phyloP scores from a whole-genome alignment of 2,888 invertebrate species.

The Amphipoea lucens region DNA sequence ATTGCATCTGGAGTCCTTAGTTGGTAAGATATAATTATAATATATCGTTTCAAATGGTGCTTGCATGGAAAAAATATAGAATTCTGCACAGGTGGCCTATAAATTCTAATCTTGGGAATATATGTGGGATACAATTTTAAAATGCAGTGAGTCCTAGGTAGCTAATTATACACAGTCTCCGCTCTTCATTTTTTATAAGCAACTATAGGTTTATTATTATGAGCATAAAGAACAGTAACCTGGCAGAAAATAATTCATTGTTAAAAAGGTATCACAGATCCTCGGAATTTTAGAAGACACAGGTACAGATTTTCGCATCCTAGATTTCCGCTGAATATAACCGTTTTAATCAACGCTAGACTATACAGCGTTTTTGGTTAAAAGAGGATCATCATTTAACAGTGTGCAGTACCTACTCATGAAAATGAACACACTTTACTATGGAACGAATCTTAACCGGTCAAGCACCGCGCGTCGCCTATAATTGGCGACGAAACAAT shows the following conservation, averaged over 20 bases:
- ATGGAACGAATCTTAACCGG: no score
- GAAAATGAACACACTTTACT: not conserved
- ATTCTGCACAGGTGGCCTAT: constrained; percentile 52
- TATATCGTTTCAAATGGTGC: constrained; percentile 24
- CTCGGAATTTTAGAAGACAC: not conserved
- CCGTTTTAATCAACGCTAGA: not conserved
- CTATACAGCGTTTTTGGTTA: not conserved
- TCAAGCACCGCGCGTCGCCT: no score
- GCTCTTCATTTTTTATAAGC: not conserved
- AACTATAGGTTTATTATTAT: not conserved
- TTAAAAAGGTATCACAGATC: not conserved
- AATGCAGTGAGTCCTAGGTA: not conserved
- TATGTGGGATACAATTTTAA: not conserved
- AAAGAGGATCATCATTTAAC: no score
- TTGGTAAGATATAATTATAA: constrained; percentile 60
- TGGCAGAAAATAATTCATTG: not conserved
- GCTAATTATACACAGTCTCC: constrained; percentile 1
- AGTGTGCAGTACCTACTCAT: not conserved
- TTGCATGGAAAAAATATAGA: constrained; percentile 32
- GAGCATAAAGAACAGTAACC: not conserved
- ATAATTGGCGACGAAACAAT: no score
- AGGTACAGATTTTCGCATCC: not conserved
- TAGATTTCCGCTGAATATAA: not conserved
- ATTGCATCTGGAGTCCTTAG: constrained; percentile 64
- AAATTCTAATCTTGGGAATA: constrained; percentile 51